Base-by-base conservation (phyloP, 2,797 vertebrate genomes). In the Anas bernieri region DNA sequence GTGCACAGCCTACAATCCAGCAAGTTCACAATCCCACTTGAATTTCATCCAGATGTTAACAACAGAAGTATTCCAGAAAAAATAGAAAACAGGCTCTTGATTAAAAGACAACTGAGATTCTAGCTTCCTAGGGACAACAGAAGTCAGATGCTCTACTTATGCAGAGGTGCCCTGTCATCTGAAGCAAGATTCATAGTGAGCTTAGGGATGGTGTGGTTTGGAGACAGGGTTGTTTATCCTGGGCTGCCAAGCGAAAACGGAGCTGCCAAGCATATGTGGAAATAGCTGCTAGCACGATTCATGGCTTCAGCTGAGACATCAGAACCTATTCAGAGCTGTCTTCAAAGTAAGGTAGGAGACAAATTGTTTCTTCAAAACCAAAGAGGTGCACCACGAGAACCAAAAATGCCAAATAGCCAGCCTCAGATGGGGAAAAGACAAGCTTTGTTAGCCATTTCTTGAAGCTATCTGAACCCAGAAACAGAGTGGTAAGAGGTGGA, bases 171-270 rank as follows among this genome's bases (percentile, higher is more conserved):
- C 92, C 69, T 94, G 95, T 97, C 88, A 94, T 94, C 96, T 76
- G 76, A 96, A 94, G 66, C 63, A 96, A 96, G 93, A 96, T 95
- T 96, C 95, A 96, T 93, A 70, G 91, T 81, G 83, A 94, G 78
- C 86, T 92, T 83, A 92, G 94, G 81, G 96, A 94, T 80, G 58
- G 95, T 96, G 96, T 91, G 96, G 96, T 96, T 96, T 97, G 93
- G 96, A 96, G 88, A 85, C 81, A 56, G 76, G 64, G 58, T 63
- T 96, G 94, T 96, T 96, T 96, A 94, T 90, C 83, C 83, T 69
- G 68, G 41, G 83, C 78, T 96, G 95, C 96, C 96, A 95, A 96
- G 86, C 28, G 52, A 92, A 85, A 88, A 86, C 68, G 92, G 78
- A 88, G 88, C 81, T 95, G 94, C 95, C 96, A 95, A 93, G 92